Base-by-base conservation (phyloP, 2,113 vertebrate genomes). In the Phrynosoma blainvillii region DNA sequence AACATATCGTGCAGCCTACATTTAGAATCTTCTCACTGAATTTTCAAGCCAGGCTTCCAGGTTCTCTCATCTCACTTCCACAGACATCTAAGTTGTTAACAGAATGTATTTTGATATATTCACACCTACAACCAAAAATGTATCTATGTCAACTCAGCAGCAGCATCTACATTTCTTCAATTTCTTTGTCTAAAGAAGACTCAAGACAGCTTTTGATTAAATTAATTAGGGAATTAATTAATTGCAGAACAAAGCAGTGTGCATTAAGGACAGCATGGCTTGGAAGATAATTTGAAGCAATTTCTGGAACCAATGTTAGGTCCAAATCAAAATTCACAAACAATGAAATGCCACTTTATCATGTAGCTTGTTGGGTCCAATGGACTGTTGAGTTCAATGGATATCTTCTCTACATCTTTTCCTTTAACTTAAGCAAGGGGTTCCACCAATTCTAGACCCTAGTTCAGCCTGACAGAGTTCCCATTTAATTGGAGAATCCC, bases 61-160 rank as follows among this genome's bases (percentile, higher is more conserved):
- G 79, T 89, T 88, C 84, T 54, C 80, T 92, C 90, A 91, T 91
- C 82, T 81, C 82, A 21, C 91, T 90, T 86, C 40, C 52, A 87
- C 54, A 91, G 40, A 1, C 1, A 78, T 70, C 32, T 27, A 84
- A 23, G 79, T 89, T 36, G 77, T 89, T 91, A 93, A 90, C 21
- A 90, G 56, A 65, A 89, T 82, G 25, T 52, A 40, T 42, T 91
- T 94, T 92, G 94, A 88, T 73, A 85, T 82, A 85, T 91, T 32
- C 21, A 32, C 30, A 25, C 62, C 27, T 54, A 52, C 40, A 68
- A 54, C 71, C 25, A 75, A 59, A 2, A 59, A 21, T 75, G 40
- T 56, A 20, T 36, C 12, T 25, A 59, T 36, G 70, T 75, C 5
- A 8, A 2, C 18, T 23, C 66, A 1, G 7, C 66, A 23, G 21